These are phyloP conservation scores for Anoplolepis gracilipes DNA, from an alignment of 1,140 invertebrate species.

Conservation along the genomic window DNA sequence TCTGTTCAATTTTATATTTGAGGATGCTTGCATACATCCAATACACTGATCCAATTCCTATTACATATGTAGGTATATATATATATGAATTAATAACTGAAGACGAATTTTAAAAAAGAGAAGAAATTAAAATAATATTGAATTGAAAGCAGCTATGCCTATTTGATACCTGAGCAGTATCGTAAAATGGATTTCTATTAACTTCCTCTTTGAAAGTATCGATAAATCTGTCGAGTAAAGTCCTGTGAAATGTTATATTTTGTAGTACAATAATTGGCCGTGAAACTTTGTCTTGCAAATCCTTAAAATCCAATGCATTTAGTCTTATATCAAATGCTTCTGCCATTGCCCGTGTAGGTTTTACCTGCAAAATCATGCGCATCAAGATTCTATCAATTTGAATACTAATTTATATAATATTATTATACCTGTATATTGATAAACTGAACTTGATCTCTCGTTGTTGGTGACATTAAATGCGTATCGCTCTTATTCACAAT, in stretches of 20 bases:
- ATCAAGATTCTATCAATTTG: background rate
- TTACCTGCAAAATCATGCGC: slow-evolving; percentile 84
- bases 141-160: background rate
- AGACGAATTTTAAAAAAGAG: background rate
- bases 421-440: slow-evolving; percentile 90
- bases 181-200: slow-evolving; percentile 89
- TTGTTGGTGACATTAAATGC: slow-evolving; percentile 89
- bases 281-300: slow-evolving; percentile 92
- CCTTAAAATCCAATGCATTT: slow-evolving; percentile 92
- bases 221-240: slow-evolving; percentile 93
- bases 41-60: slow-evolving; percentile 94
- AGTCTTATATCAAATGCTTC: slow-evolving; percentile 90
- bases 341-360: slow-evolving; percentile 87
- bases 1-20: slow-evolving; percentile 94
- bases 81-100: slow-evolving; percentile 56
- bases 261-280: slow-evolving; percentile 91
- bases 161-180: slow-evolving; percentile 87
- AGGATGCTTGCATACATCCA: slow-evolving; percentile 93
- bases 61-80: slow-evolving; percentile 36
- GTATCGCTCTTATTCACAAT: slow-evolving; percentile 92
- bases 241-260: slow-evolving; percentile 92
- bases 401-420: background rate
- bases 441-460: slow-evolving; percentile 90
- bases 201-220: slow-evolving; percentile 93
- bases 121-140: slow-evolving; percentile 35